A percentile compares a stretch with the other conserved stretches of the same genome.
Evolutionary conservation across 2,797 vertebrate genomes (phyloP).

Genomic region (Crocidura indochinensis): DNA sequence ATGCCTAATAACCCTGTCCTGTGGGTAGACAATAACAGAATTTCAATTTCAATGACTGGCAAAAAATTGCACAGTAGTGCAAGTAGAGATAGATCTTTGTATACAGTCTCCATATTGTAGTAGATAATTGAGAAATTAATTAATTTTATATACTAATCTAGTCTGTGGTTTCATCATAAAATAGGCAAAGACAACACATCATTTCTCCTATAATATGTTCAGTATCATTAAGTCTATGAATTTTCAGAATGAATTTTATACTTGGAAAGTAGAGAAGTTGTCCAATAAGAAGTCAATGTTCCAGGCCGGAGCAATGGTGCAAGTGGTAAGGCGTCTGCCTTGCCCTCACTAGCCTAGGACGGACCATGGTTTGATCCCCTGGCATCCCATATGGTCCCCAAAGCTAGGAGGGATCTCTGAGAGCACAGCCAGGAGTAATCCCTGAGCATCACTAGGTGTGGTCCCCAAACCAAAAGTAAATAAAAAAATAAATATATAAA

Average conservation of each 20-base stretch:
- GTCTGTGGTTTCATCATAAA: background rate
- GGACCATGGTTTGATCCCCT: too few relatives aligned
- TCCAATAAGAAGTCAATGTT: background rate
- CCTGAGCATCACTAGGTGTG: too few relatives aligned
- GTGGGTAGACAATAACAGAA: background rate
- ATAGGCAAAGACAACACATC: background rate
- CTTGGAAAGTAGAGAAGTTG: background rate
- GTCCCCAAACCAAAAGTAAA: too few relatives aligned
- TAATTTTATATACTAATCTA: background rate
- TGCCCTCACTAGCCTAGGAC: too few relatives aligned
- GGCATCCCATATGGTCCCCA: too few relatives aligned
- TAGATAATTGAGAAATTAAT: background rate
- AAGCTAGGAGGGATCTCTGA: too few relatives aligned
- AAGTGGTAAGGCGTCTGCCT: too few relatives aligned
- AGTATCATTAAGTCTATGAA: background rate
- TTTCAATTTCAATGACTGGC: background rate
- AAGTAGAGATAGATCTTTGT: background rate
- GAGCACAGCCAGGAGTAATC: too few relatives aligned
- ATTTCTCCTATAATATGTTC: background rate
- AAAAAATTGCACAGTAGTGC: background rate
- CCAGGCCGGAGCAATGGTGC: too few relatives aligned
- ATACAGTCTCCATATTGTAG: background rate
- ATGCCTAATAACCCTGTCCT: too few relatives aligned
- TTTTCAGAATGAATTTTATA: constrained; percentile 13
- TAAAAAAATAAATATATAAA: background rate